These are phyloP conservation scores for Sclerodermus sp. DNA, from an alignment of 2,888 invertebrate species.

Conservation along the genomic window DNA sequence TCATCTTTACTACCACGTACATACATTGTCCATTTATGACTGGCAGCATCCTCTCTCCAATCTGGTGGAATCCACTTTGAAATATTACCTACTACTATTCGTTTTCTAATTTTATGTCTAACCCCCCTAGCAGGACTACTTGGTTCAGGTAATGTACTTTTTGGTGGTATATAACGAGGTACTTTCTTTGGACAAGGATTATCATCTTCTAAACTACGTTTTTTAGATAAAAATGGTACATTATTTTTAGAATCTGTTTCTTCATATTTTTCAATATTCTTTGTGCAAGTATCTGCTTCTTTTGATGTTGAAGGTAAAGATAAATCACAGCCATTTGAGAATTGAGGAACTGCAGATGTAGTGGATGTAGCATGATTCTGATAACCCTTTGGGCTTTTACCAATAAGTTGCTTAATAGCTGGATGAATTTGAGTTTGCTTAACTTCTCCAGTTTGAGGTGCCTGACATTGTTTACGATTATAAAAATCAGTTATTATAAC, in stretches of 20 bases:
- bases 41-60: constrained; percentile 69
- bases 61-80: constrained; percentile 80
- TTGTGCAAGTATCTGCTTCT: neutral
- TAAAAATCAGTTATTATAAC: constrained; percentile 66
- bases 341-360: constrained; percentile 17
- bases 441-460: constrained; percentile 49
- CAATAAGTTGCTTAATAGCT: constrained; percentile 72
- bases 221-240: neutral
- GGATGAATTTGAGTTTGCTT: constrained; percentile 70
- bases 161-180: constrained; percentile 54
- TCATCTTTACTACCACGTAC: constrained; percentile 70
- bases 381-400: constrained; percentile 58
- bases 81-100: constrained; percentile 70
- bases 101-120: constrained; percentile 45
- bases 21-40: constrained; percentile 91
- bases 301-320: neutral
- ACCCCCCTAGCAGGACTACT: constrained; percentile 45
- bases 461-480: constrained; percentile 61
- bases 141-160: constrained; percentile 35
- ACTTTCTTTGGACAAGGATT: constrained; percentile 41
- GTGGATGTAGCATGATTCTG: constrained; percentile 16
- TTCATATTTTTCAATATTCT: too few relatives aligned
- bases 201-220: constrained; percentile 17
- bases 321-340: constrained; percentile 1
- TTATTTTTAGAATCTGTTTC: neutral